Base-by-base conservation (phyloP, 2,888 invertebrate genomes). In the Drosophila lutescens region DNA sequence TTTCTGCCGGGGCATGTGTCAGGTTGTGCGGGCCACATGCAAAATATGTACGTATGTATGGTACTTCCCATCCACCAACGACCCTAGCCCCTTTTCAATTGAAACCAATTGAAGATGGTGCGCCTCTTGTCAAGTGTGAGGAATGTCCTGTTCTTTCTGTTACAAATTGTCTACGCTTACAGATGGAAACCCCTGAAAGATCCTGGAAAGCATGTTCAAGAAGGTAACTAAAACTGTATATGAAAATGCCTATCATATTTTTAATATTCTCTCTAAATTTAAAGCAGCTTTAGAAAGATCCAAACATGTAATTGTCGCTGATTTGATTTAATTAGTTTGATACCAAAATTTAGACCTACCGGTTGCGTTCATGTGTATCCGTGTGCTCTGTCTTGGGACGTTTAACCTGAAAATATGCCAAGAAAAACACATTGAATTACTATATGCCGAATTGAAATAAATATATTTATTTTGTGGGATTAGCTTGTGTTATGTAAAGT, bases 361-460 rank as follows among this genome's bases (percentile, higher is more conserved):
- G 94, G 92, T 94, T 94, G 91, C 94, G 93, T 86, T 95, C 95
- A 93, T 94, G 94, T 74, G 93, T 91, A 91, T 95, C 94, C 90
- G 93, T 93, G 77, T 94, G 93, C 90, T 95, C 95, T 81, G 94
- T 93, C 93, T 95, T 93, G 83, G 94, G 93, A 92, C 95, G 93
- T 93, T 95, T 95, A 92, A 95, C 95, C 95, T 95, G 93, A 50
- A 95, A 95, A 66, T 38, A 30, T 9, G 5, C 15, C 15, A 40
- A 49, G 26, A 57, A 54, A 46, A 54, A 32, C 36, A 58, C 12
- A 49, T 15, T 32, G 20, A 47, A 59, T 74, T 75, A 78, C 50
- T 57, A 67, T 43, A 20, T 20, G 41, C 10, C 17, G 10, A 43
- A 20, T 2, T 5, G n/a, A 32, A 36, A 17, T 32, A 30, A 30